Evolutionary conservation across 2,888 invertebrate species (phyloP).

Genomic region (Leptopilina myrica): DNA sequence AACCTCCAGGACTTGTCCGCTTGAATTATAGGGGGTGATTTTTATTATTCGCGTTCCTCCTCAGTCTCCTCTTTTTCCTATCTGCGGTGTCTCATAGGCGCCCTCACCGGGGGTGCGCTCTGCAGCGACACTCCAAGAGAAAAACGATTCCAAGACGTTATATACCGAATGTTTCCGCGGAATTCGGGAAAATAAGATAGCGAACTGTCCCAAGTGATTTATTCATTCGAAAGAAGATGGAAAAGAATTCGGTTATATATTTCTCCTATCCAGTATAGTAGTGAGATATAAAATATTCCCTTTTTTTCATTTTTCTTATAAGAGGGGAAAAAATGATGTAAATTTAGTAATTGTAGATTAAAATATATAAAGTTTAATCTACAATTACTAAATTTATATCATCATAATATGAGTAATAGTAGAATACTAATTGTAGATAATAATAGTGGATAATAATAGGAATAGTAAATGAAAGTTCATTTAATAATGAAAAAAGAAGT

Average conservation of each 20-base stretch:
- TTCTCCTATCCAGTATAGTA: conserved; percentile 14
- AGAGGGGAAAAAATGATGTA: too few species aligned
- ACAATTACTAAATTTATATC: too few species aligned
- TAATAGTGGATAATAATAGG: too few species aligned
- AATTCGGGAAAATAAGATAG: conserved; percentile 49
- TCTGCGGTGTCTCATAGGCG: conserved; percentile 68
- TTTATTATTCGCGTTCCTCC: conserved; percentile 73
- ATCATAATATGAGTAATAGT: too few species aligned
- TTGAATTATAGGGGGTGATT: conserved; percentile 75
- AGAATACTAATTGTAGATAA: too few species aligned
- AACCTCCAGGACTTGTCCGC: conserved; percentile 65
- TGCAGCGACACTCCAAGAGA: conserved; percentile 66
- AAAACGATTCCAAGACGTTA: conserved; percentile 54
- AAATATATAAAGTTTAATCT: too few species aligned
- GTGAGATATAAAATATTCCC: conserved; percentile 27
- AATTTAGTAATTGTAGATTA: too few species aligned
- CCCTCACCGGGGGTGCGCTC: conserved; percentile 54
- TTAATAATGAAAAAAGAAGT: too few species aligned
- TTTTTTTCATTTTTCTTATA: too few species aligned
- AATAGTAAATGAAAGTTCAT: too few species aligned
- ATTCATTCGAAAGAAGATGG: conserved; percentile 10
- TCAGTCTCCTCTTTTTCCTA: conserved; percentile 67
- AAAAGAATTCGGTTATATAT: conserved; percentile 35
- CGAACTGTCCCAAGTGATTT: conserved; percentile 28
- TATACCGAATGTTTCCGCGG: conserved; percentile 42